phyloP scores from a whole-genome alignment of 2,888 invertebrate genomes.

The Acanthosepion pharaonis region DNA sequence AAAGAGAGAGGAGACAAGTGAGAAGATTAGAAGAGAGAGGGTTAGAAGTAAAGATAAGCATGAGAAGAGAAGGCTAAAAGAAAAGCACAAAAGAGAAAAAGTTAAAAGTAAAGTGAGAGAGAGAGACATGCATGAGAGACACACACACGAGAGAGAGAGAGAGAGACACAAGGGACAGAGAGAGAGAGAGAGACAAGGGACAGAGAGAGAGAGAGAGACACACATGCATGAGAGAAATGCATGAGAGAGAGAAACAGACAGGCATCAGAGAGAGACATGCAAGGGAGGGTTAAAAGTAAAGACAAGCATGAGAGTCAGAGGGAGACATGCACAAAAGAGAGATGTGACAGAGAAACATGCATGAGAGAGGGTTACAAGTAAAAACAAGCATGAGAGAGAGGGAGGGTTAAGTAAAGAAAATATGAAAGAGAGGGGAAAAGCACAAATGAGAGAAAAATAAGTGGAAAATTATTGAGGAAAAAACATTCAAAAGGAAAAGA shows the following conservation, averaged over 20 bases:
- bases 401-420: neutral
- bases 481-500: neutral
- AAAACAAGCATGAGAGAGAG: too few species aligned
- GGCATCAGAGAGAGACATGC: too few species aligned
- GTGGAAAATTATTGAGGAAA: neutral
- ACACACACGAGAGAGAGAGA: neutral
- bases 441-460: neutral
- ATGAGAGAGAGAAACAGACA: neutral
- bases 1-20: too few species aligned
- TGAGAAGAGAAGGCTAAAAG: too few species aligned
- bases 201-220: neutral
- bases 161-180: too few species aligned
- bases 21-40: too few species aligned
- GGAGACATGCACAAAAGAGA: neutral
- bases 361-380: neutral
- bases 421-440: too few species aligned
- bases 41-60: too few species aligned
- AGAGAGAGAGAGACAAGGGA: neutral
- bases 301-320: neutral
- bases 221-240: neutral
- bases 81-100: too few species aligned
- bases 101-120: neutral
- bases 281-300: too few species aligned
- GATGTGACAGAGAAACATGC: neutral
- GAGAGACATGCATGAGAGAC: neutral